phyloP scores from a whole-genome alignment of 2,888 invertebrate genomes.

The Drosophila pullipes region DNA sequence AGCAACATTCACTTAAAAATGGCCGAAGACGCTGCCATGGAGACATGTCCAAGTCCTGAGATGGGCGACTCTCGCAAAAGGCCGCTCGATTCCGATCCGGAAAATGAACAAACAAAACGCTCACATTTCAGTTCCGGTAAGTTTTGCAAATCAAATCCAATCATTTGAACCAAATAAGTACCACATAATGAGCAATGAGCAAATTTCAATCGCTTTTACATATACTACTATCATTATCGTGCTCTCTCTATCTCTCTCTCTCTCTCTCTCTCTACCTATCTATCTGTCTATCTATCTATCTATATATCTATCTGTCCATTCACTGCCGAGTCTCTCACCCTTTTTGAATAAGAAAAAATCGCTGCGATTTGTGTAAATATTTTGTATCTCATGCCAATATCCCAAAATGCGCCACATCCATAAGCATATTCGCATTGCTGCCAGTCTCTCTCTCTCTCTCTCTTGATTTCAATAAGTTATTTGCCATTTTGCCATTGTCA shows the following conservation, averaged over 20 bases:
- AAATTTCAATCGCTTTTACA: conserved; percentile 72
- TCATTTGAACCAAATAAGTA: conserved; percentile 34
- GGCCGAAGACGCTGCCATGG: conserved; percentile 97
- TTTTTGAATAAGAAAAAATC: conserved; percentile 9
- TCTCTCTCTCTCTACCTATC: conserved; percentile 24
- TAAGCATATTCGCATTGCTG: conserved; percentile 17
- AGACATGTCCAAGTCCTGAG: conserved; percentile 97
- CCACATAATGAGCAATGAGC: conserved; percentile 47
- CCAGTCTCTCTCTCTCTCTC: conserved; percentile 5
- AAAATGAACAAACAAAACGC: conserved; percentile 95
- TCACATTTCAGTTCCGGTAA: conserved; percentile 96
- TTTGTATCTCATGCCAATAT: conserved; percentile 55
- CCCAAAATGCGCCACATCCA: conserved; percentile 22
- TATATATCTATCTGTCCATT: conserved; percentile 43
- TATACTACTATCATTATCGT: conserved; percentile 63
- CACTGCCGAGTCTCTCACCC: conserved; percentile 41
- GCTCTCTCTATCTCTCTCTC: conserved; percentile 40
- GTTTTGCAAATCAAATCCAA: conserved; percentile 79
- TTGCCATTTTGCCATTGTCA: conserved; percentile 33
- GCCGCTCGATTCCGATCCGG: conserved; percentile 93
- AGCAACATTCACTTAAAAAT: conserved; percentile 86
- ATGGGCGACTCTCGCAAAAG: conserved; percentile 95
- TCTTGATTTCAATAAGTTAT: conserved; percentile 25
- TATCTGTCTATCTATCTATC: conserved; percentile 11
- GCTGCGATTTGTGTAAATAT: conserved; percentile 63